phyloP scores from a whole-genome alignment of 37 sponge, comb jelly and placozoan genomes.

The Ephydatia muelleri region DNA sequence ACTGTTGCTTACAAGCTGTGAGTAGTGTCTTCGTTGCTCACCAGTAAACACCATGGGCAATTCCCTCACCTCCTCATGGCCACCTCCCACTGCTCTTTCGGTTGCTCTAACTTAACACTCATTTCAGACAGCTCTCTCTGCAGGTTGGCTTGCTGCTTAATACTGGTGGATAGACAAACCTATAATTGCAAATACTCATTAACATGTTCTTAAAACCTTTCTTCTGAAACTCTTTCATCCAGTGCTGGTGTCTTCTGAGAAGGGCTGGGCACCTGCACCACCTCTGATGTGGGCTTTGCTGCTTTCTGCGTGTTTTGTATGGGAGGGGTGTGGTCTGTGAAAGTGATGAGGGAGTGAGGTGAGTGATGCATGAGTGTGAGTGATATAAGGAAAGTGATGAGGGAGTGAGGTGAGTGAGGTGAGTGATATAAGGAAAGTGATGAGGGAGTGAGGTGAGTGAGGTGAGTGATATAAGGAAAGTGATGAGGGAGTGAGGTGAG shows the following conservation, averaged over 20 bases:
- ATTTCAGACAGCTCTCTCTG: slow-evolving; percentile 19
- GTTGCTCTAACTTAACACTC: background rate
- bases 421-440: no score
- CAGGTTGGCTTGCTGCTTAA: background rate
- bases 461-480: no score
- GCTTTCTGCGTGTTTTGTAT: background rate
- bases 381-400: no score
- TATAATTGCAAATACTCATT: background rate
- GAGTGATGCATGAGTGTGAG: no score
- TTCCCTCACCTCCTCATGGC: slow-evolving; percentile 6
- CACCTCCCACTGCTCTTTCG: slow-evolving; percentile 2
- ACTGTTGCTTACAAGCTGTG: background rate
- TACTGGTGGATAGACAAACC: background rate
- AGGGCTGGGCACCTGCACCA: background rate
- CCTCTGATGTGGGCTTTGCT: background rate
- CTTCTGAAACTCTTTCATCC: background rate
- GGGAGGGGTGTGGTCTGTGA: no score
- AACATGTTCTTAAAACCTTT: background rate
- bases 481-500: no score
- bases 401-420: no score
- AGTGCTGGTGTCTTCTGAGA: background rate
- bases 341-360: no score
- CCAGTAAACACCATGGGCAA: background rate
- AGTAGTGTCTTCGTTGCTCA: no score
- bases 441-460: no score